These are phyloP conservation scores for Amblyteles armatorius DNA, from an alignment of 2,888 invertebrate species.

Conservation along the genomic window DNA sequence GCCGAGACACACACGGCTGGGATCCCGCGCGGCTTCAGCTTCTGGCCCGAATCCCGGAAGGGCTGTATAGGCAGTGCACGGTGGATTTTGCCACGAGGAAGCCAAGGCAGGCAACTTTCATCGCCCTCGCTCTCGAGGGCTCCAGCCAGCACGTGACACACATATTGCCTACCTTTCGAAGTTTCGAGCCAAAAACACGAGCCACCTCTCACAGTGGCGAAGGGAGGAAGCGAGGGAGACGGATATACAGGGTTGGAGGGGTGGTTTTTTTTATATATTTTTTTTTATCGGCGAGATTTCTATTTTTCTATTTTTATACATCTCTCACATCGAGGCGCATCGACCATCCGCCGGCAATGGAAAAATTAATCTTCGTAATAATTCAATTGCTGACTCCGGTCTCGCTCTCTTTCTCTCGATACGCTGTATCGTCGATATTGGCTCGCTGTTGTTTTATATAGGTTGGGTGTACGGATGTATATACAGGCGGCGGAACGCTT, in stretches of 20 bases:
- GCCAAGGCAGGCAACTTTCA: conserved; percentile 43
- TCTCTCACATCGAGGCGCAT: neutral
- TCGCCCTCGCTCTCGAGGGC: conserved; percentile 16
- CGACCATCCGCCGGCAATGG: conserved; percentile 39
- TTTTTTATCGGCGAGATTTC: neutral
- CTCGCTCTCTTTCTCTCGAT: conserved; percentile 2
- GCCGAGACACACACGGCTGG: conserved; percentile 57
- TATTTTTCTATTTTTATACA: conserved; percentile 6
- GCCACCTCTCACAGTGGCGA: conserved; percentile 41
- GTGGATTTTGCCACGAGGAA: conserved; percentile 47
- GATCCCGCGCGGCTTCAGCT: conserved; percentile 59
- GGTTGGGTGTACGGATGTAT: neutral
- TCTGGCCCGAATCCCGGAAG: conserved; percentile 60
- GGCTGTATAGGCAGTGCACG: conserved; percentile 25
- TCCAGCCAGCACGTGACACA: conserved; percentile 77
- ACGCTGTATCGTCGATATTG: conserved; percentile 19
- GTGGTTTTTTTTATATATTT: neutral
- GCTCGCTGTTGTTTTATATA: neutral
- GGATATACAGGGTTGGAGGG: neutral
- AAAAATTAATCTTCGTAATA: conserved; percentile 67
- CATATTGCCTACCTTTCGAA: conserved; percentile 76
- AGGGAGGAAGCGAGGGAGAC: neutral
- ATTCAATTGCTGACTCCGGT: conserved; percentile 64
- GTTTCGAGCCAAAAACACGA: conserved; percentile 72
- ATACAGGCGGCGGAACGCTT: neutral